These are phyloP conservation scores for Enteromius afrohamiltoni DNA, from an alignment of 2,797 vertebrate species.

Conservation along the genomic window DNA sequence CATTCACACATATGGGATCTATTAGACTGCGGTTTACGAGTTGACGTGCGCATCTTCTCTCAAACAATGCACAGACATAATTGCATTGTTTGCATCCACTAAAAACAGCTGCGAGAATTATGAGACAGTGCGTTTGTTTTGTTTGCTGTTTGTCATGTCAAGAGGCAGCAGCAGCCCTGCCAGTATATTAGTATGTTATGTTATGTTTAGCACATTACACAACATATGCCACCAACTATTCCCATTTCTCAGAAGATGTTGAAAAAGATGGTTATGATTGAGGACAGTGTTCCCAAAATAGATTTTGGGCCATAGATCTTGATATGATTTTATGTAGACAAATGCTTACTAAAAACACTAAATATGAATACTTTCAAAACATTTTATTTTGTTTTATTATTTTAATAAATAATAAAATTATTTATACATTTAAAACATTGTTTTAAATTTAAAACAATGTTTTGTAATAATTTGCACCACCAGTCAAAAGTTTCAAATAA, in stretches of 20 bases:
- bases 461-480: background rate
- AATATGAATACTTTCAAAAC: background rate
- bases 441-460: background rate
- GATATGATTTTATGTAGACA: background rate
- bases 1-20: conserved; percentile 70
- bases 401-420: too few relatives aligned
- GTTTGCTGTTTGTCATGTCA: conserved; percentile 31
- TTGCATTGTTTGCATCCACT: conserved; percentile 23
- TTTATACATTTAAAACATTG: background rate
- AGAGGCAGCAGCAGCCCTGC: conserved; percentile 22
- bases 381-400: too few relatives aligned
- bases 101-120: conserved; percentile 16
- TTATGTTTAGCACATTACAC: background rate
- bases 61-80: conserved; percentile 14
- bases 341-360: background rate
- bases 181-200: background rate
- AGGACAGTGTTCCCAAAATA: background rate
- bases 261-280: background rate
- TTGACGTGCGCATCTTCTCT: conserved; percentile 64
- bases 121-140: conserved; percentile 32
- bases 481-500: background rate
- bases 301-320: background rate
- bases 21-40: conserved; percentile 74
- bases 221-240: background rate
- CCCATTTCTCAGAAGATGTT: conserved; percentile 4